Base-by-base conservation (phyloP, 2,888 invertebrate genomes). In the Diarsia dahlii region DNA sequence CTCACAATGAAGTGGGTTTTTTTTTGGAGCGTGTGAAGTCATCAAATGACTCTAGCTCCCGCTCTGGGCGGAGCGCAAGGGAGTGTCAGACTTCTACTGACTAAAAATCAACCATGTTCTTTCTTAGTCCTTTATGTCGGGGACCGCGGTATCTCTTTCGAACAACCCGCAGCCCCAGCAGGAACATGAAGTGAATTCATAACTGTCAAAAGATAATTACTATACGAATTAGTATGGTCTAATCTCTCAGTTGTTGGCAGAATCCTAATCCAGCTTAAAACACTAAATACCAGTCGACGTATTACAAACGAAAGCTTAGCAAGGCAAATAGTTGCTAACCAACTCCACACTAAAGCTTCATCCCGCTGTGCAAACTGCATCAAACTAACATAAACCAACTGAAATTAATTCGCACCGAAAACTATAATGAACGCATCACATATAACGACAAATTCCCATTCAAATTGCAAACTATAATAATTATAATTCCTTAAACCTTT, bases 391-490 rank as follows among this genome's bases (percentile, higher is more conserved):
- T 58, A 56, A 71, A 60, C 46, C 64, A 76, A 74, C 74, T 39
- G 34, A 15, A 56, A 68, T 81, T 78, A 68, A 34, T 28, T 52
- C 62, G 20, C 74, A 78, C 64, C 56, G 68, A 74, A 73, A 74
- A 70, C 56, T 70, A 48, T 71, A 71, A 77, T 64, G 70, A 81
- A 62, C 63, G 45, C 69, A 73, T 74, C 70, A 78, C 52, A 74
- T 68, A 73, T 73, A 52, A 73, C 52, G 52, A 69, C 65, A 65
- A 77, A 80, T 71, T 78, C 63, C 50, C 69, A 76, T 79, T 80
- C 63, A 76, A 86, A 84, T 76, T 71, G 63, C 71, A 45, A 81
- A 81, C 75, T 80, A 79, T 73, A 74, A 88, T 81, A 74, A 83
- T 82, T 74, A 80, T 81, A 84, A 82, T 72, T 73, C n/a, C 46